phyloP scores from a whole-genome alignment of 2,888 invertebrate species.

The Leptopilina syphax region DNA sequence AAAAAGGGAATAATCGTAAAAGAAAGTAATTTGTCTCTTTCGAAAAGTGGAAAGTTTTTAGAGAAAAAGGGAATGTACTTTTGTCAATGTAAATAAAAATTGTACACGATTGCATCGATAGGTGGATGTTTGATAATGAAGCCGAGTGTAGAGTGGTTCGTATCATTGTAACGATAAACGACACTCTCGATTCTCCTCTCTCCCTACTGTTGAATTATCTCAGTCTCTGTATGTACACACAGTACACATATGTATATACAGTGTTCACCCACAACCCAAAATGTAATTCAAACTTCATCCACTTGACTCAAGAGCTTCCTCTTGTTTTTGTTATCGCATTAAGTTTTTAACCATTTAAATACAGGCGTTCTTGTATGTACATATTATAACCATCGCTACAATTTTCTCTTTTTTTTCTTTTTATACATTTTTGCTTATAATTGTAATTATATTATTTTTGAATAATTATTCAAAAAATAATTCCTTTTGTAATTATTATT shows the following conservation, averaged over 20 bases:
- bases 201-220: slow-evolving; percentile 6
- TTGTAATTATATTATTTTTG: too few species aligned
- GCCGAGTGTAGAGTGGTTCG: slow-evolving; percentile 20
- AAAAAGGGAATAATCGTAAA: neutral
- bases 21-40: too few species aligned
- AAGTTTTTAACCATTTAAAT: neutral
- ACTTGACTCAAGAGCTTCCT: neutral
- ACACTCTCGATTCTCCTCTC: slow-evolving; percentile 22
- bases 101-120: slow-evolving; percentile 1
- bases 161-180: slow-evolving; percentile 29
- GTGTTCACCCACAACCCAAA: neutral
- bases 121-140: slow-evolving; percentile 24
- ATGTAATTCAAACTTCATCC: slow-evolving; percentile 5
- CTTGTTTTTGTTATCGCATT: neutral
- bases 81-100: neutral
- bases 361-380: neutral
- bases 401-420: neutral
- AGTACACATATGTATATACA: neutral
- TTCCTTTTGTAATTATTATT: too few species aligned
- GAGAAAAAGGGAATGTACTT: neutral
- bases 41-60: too few species aligned
- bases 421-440: neutral
- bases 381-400: neutral
- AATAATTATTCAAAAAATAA: too few species aligned
- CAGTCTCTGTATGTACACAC: neutral